These are phyloP conservation scores for Oxystoma pomonae DNA, from an alignment of 2,888 invertebrate genomes.

Conservation along the genomic window DNA sequence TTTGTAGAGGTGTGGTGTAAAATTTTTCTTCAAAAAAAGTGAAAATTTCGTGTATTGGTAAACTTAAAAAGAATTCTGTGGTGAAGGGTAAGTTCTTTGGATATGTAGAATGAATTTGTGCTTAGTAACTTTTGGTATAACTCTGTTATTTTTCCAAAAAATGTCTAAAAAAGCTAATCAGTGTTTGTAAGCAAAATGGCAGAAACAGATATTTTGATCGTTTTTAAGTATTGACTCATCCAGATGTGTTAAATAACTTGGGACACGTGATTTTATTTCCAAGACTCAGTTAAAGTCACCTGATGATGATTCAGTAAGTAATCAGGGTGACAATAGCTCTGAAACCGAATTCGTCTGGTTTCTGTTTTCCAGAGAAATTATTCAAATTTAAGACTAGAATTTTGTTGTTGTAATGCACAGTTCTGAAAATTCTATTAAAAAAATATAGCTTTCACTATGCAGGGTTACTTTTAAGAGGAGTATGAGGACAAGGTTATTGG, in stretches of 20 bases:
- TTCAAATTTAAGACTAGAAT: too few relatives aligned
- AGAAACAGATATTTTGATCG: not conserved
- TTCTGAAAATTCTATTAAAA: too few relatives aligned
- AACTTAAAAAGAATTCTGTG: not conserved
- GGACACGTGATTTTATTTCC: not conserved
- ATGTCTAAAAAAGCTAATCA: not conserved
- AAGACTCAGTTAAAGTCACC: too few relatives aligned
- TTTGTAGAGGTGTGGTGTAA: not conserved
- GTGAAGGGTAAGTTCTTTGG: constrained; percentile 8
- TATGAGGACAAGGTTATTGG: too few relatives aligned
- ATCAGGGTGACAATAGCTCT: too few relatives aligned
- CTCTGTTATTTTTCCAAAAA: constrained; percentile 3
- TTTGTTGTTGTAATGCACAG: too few relatives aligned
- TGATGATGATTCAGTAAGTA: too few relatives aligned
- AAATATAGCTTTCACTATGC: too few relatives aligned
- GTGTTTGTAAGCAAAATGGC: not conserved
- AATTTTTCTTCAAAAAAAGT: constrained; percentile 1
- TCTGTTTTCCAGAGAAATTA: too few relatives aligned
- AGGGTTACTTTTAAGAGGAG: too few relatives aligned
- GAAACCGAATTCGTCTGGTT: too few relatives aligned
- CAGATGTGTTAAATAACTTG: not conserved
- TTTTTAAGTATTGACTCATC: not conserved
- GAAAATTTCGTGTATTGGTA: not conserved
- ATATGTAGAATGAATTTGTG: constrained; percentile 5
- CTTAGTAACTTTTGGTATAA: constrained; percentile 6